Base-by-base conservation (phyloP, 2,888 invertebrate species). In the Drosophila anomalipes region DNA sequence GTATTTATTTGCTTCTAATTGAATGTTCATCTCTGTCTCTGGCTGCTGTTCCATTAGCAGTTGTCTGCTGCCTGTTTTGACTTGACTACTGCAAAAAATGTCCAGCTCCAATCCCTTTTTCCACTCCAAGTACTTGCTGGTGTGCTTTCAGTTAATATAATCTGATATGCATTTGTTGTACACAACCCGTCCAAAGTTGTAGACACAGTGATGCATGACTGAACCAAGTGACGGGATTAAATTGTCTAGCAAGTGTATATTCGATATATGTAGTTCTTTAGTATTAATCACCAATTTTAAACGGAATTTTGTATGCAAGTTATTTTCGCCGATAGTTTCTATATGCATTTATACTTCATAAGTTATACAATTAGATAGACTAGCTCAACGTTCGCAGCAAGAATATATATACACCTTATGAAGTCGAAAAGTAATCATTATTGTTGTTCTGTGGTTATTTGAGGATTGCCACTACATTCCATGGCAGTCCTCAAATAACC, bases 1-100 rank as follows among this genome's bases (percentile, higher is more conserved):
- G 65, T 72, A 84, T 80, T 74, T 67, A 70, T 66, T 72, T 70
- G 59, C 69, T 52, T 74, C 77, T 86, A 79, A 83, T 83, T 81
- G 86, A 84, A 70, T 72, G 58, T 35, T 28, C 64, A 53, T 28
- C 57, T 37, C 47, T 9, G 16, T 49, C 16, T 16, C 51, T 22
- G 28, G 12, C 19, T 28, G 28, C 30, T 28, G n/a, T 52, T 52
- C 52, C 51, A 51, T 26, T 51, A 28, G 51, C 51, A 28, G 19
- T 19, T 51, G 47, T 47, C 47, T 26, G 47, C 30, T 41, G 58
- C 30, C 28, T 22, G 30, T 30, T 32, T 39, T 30, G 28, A 39
- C 37, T 57, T 28, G 28, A 28, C 28, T 28, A 28, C 19, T 39
- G 37, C 28, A n/a, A 14, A n/a, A 14, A 47, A 10, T 39, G 26